Conservation (phyloP, 1,140 invertebrate genomes). For the Paramacrobiotus metropolitanus region DNA sequence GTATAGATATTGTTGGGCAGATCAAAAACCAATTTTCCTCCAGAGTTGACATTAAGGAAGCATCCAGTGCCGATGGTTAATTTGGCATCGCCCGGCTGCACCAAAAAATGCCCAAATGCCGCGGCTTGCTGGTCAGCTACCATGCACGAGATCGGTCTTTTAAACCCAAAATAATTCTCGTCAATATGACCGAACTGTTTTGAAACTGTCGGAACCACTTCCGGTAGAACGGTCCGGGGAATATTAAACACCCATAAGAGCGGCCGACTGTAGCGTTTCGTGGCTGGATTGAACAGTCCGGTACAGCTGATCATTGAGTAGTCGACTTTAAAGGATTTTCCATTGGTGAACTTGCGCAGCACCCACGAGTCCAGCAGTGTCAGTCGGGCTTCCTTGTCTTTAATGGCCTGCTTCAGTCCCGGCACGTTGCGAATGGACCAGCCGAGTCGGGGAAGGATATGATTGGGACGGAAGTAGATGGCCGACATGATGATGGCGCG, state of each 20-base stretch:
- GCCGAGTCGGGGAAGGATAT: not conserved
- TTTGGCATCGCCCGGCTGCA: not conserved
- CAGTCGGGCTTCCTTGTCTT: not conserved
- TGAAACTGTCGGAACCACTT: not conserved
- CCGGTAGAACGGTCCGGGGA: not conserved
- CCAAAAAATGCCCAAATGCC: not conserved
- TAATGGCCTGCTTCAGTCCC: not conserved
- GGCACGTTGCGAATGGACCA: not conserved
- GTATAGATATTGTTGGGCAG: not conserved
- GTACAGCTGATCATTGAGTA: not conserved
- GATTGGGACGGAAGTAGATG: not conserved
- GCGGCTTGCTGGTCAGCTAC: not conserved
- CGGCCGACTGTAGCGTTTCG: not conserved
- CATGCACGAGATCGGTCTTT: not conserved
- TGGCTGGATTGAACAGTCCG: not conserved
- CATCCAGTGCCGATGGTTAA: not conserved
- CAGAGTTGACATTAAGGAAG: not conserved
- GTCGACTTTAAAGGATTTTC: too few relatives aligned
- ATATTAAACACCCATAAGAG: not conserved
- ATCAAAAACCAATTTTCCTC: not conserved
- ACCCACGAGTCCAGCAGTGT: not conserved
- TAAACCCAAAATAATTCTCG: not conserved
- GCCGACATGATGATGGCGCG: not conserved
- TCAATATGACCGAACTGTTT: not conserved
- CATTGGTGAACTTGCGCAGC: not conserved